phyloP scores from a whole-genome alignment of 2,888 invertebrate species.

The Temnothorax ravouxi region DNA sequence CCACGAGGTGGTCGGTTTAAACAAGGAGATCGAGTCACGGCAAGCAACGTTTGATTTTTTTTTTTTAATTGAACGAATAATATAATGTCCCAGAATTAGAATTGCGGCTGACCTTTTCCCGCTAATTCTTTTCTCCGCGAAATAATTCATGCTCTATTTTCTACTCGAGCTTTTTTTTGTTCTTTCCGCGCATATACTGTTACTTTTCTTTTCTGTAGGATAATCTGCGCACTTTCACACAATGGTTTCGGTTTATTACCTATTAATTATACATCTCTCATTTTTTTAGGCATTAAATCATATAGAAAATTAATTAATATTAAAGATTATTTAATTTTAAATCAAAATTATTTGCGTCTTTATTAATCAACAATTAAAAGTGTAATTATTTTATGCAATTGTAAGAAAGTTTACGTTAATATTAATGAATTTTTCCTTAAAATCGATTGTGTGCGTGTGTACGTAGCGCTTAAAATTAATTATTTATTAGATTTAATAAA shows the following conservation, averaged over 20 bases:
- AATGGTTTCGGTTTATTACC: background rate
- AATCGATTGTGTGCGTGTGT: too few species aligned
- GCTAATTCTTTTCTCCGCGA: background rate
- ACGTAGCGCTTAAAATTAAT: background rate
- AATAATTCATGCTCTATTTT: conserved; percentile 28
- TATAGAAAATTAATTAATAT: background rate
- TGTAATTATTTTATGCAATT: background rate
- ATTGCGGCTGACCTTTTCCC: background rate
- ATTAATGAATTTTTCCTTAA: too few species aligned
- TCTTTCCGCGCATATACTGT: background rate
- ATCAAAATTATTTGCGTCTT: background rate
- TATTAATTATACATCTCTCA: background rate
- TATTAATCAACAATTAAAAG: background rate
- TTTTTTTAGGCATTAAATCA: background rate
- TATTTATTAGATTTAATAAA: background rate
- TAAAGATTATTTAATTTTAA: background rate
- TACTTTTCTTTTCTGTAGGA: background rate
- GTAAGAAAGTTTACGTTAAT: background rate
- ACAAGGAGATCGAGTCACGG: conserved; percentile 71
- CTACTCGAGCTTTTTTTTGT: background rate
- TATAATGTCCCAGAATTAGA: conserved; percentile 56
- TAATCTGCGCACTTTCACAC: background rate
- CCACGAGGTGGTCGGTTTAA: conserved; percentile 46
- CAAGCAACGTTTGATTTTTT: conserved; percentile 62
- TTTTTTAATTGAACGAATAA: conserved; percentile 25